Base-by-base conservation (phyloP, 1,140 invertebrate genomes). In the Alviniconcha marisindica region DNA sequence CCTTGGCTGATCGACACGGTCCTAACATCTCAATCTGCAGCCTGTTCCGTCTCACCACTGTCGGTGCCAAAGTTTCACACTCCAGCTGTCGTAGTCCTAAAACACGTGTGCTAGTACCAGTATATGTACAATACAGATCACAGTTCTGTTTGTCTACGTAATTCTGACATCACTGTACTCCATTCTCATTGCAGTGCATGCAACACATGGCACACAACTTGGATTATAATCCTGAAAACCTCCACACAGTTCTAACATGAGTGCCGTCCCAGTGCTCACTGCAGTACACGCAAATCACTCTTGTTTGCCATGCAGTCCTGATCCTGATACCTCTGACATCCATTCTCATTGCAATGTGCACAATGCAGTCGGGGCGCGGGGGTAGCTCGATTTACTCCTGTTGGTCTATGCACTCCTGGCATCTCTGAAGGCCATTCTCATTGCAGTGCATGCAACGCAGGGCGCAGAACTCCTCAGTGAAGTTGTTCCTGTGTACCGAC, bases 361-460 rank as follows among this genome's bases (percentile, higher is more conserved):
- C 44, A n/a, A n/a, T n/a, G n/a, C n/a, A n/a, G n/a, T n/a, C n/a
- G n/a, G n/a, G n/a, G n/a, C n/a, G n/a, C n/a, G n/a, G n/a, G n/a
- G n/a, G n/a, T 66, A 24, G 2, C 12, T n/a, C 2, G 24, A 56
- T 28, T 88, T 77, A 90, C 85, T 92, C 91, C 60, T 92, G 90
- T 77, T 93, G 91, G 60, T 93, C 90, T 7, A 88, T 66, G 92
- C 97, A 99, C 74, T 96, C 94, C 81, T 96, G 96, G 93, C 98
- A 99, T 85, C 95, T 95, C 5, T 98, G 96, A 15, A 99, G 94
- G 48, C 97, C 98, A 18, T 97, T 97, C 94, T 98, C 97, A 90
- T 99, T 97, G 94, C 98, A 99, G 89, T 97, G 97, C 96, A 98
- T 98, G 93, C 98, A 99, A 87, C 98, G 97, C n/a, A 99, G 94